A percentile compares a stretch with the other conserved stretches of the same genome.
phyloP scores from a whole-genome alignment of 1,140 invertebrate species.

The Drosophila lini region DNA sequence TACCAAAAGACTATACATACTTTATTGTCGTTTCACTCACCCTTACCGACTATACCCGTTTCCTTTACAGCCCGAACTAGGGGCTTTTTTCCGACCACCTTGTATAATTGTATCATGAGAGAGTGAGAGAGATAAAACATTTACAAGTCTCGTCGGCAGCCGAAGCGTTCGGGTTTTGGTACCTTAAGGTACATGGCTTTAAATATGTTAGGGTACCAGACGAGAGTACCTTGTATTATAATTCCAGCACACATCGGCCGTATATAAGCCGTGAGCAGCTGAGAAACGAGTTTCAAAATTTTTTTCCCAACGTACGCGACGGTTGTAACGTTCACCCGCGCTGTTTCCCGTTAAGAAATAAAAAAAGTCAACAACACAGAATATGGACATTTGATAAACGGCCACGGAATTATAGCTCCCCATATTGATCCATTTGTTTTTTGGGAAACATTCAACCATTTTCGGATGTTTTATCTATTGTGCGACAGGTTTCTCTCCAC shows the following conservation, averaged over 20 bases:
- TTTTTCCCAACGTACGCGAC: not conserved
- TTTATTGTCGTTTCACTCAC: no score
- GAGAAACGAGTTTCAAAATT: conserved; percentile 1
- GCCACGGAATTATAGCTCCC: conserved; percentile 4
- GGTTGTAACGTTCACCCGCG: conserved; percentile 16
- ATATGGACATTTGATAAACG: conserved; percentile 27
- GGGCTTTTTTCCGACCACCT: no score
- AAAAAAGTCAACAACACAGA: conserved; percentile 28
- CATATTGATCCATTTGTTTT: conserved; percentile 26
- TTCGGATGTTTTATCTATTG: conserved; percentile 16
- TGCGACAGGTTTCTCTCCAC: conserved; percentile 32
- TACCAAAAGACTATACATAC: no score
- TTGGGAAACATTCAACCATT: conserved; percentile 16
- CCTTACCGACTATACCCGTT: no score
- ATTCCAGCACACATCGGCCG: not conserved
- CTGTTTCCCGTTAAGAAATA: conserved; percentile 6
- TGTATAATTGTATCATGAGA: no score
- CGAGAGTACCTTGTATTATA: no score
- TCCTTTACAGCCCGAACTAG: no score
- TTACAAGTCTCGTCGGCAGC: conserved; percentile 2
- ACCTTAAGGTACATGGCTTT: not conserved
- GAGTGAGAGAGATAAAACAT: no score
- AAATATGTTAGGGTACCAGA: no score
- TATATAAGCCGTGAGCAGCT: conserved; percentile 4
- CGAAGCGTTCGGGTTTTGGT: not conserved